Conservation (phyloP, 2,797 vertebrate species). For the Coreius guichenoti region DNA sequence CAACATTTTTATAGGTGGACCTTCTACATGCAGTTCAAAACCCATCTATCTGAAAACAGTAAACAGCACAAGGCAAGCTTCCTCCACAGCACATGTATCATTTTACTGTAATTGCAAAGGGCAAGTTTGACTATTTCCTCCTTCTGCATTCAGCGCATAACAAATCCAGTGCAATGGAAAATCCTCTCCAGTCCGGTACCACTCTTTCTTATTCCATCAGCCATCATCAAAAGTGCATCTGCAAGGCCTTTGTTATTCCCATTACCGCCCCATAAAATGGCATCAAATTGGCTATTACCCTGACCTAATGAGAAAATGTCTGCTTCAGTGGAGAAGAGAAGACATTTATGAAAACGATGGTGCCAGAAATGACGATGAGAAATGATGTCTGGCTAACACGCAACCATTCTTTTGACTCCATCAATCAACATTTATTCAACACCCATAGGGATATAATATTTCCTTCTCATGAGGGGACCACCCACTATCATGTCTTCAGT, state of each 20-base stretch:
- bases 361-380: conserved; percentile 44
- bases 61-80: background rate
- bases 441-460: conserved; percentile 31
- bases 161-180: conserved; percentile 14
- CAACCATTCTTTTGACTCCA: background rate
- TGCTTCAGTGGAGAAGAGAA: conserved; percentile 49
- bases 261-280: conserved; percentile 52
- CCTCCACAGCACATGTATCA: background rate
- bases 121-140: background rate
- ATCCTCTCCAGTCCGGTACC: conserved; percentile 17
- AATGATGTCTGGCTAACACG: conserved; percentile 26
- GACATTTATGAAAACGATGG: conserved; percentile 50
- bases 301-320: conserved; percentile 58
- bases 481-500: conserved; percentile 46
- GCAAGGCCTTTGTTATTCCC: conserved; percentile 50
- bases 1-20: background rate
- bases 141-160: background rate
- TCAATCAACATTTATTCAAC: conserved; percentile 46
- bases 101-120: conserved; percentile 27
- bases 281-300: conserved; percentile 56
- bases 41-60: background rate
- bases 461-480: conserved; percentile 37
- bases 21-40: background rate
- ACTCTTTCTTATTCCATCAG: conserved; percentile 50
- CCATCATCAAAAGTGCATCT: conserved; percentile 40